Percentiles rank a stretch among this genome's conserved stretches.
Conservation (phyloP, 2,888 invertebrate species). For the Sicus ferrugineus region DNA sequence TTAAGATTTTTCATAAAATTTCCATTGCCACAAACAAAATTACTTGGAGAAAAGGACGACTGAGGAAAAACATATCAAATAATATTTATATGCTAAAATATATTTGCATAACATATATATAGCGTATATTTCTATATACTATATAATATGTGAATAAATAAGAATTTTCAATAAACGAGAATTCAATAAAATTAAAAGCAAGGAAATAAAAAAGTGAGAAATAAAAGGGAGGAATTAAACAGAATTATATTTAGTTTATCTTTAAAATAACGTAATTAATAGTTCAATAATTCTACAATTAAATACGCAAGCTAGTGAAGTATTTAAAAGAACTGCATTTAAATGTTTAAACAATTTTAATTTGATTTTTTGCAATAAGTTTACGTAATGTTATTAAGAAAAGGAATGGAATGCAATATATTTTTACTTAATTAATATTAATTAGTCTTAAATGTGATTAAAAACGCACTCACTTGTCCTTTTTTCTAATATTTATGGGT, state of each 20-base stretch:
- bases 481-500: slow-evolving; percentile 48
- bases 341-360: slow-evolving; percentile 22
- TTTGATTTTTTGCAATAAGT: slow-evolving; percentile 27
- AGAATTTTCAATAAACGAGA: not conserved
- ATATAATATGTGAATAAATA: not conserved
- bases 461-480: slow-evolving; percentile 52
- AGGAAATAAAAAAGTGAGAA: slow-evolving; percentile 31
- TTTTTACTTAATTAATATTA: slow-evolving; percentile 36
- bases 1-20: not conserved
- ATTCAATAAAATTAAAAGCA: slow-evolving; percentile 29
- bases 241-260: slow-evolving; percentile 28
- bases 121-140: slow-evolving; percentile 8
- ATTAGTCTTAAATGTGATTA: slow-evolving; percentile 19
- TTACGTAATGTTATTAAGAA: slow-evolving; percentile 20
- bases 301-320: slow-evolving; percentile 22
- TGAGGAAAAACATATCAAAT: slow-evolving; percentile 39
- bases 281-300: not conserved
- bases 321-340: slow-evolving; percentile 37
- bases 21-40: not conserved
- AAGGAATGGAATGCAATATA: slow-evolving; percentile 41
- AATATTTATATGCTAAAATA: slow-evolving; percentile 26
- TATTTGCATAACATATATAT: too few species aligned
- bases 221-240: too few species aligned
- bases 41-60: slow-evolving; percentile 54
- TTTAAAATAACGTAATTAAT: slow-evolving; percentile 7